Evolutionary conservation across 2,113 vertebrate species (phyloP), one percentile per base, ranked within the genome.

Genomic region (Stegastes partitus): DNA sequence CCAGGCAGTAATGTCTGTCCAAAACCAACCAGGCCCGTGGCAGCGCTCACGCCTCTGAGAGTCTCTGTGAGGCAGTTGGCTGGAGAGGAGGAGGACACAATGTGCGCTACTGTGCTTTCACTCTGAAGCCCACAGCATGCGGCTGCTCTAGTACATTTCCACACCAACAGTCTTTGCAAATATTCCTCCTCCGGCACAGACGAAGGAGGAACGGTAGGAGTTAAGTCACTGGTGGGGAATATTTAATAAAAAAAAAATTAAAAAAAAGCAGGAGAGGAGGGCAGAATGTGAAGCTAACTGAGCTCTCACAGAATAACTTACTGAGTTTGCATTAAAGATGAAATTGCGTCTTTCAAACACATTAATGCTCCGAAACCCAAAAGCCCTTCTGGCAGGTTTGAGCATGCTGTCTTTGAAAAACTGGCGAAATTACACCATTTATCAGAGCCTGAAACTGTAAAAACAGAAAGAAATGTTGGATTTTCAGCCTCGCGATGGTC

Each of bases 51-150:
- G 79, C 61, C 59, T 71, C 55, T 65, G 90, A 86, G 74, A 77
- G 49, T 31, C 76, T 83, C 65, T 86, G 70, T 83, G 78, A 84
- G 75, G 76, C 74, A 69, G 68, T 72, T 78, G 72, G 77, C 68
- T 55, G 28, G 51, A 76, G 83, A 73, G 68, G 74, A 26, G 64
- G 65, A 73, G 68, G 66, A 81, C 81, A 92, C 83, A 88, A 89
- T 85, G 88, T 54, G 57, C 19, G 51, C 68, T 22, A 77, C 81
- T 91, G 89, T 90, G 70, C 81, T 81, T 84, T 87, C 72, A 68
- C 39, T 79, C 47, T 61, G 28, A 61, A 74, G 37, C 74, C 74
- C 67, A 63, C 75, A 68, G 63, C 81, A 68, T 64, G 61, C 49
- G 42, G 62, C 55, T 44, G 82, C 71, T 31, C 16, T 53, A 11